Evolutionary conservation across 2,888 invertebrate species (phyloP), one percentile per base, ranked within the genome.

Genomic region (Corbicula japonica): DNA sequence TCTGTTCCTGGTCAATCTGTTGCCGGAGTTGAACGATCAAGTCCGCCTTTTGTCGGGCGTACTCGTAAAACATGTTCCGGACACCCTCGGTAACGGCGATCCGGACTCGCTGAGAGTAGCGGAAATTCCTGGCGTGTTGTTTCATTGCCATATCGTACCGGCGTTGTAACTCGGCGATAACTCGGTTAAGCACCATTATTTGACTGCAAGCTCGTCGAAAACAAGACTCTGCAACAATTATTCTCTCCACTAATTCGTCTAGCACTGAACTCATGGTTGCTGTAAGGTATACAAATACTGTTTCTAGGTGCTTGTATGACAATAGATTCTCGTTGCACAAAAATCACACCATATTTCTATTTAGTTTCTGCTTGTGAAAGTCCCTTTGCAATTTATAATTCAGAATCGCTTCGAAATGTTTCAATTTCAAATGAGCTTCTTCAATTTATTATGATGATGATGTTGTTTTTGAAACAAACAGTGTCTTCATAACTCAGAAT

Each of bases 21-120:
- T 75, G 69, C 35, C 86, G 69, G 30, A 87, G 58, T 38, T 83
- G 71, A 32, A 81, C 77, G 70, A 88, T 84, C 66, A 82, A 82
- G 60, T 88, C 88, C 15, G 88, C 88, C 65, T 86, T 86, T 48
- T 79, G 70, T 28, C 70, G 73, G 23, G 89, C 89, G 66, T 85
- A 89, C 70, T 86, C 86, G 62, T 89, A 86, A 70, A 84, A 88
- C 88, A 89, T 89, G 75, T 89, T 89, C 56, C 88, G 62, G 15
- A 89, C 86, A 21, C 88, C 89, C 63, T 89, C 89, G 50, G 84
- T 70, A 10, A 87, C 86, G 10, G 89, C 87, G 61, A 89, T 87
- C 6, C 87, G 76, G 35, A 89, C 80, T 23, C 89, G 80, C 41
- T 87, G 70, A 8, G 85, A 84, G 78, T 89, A 89, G 46, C 89